phyloP scores from a whole-genome alignment of 2,797 vertebrate genomes.

The Lindbergichthys nudifrons region DNA sequence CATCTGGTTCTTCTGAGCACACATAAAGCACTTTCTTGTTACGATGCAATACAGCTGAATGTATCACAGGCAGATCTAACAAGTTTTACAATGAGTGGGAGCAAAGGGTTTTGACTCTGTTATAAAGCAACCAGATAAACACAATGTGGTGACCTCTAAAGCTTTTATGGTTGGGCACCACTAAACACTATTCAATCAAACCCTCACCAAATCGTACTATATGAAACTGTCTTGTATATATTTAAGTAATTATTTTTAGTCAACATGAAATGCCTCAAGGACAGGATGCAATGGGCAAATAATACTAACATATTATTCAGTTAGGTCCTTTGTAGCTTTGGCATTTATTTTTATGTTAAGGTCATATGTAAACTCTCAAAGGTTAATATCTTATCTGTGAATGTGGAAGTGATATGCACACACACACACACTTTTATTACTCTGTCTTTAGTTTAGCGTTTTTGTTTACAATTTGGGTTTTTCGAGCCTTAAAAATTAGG shows the following conservation, averaged over 20 bases:
- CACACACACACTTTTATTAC: neutral
- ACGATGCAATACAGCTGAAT: constrained; percentile 48
- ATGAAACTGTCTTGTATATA: too few relatives aligned
- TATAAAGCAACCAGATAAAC: constrained; percentile 13
- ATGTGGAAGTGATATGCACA: neutral
- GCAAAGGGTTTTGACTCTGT: neutral
- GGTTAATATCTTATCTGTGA: neutral
- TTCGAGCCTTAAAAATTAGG: too few relatives aligned
- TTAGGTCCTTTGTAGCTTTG: neutral
- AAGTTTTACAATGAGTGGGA: constrained; percentile 20
- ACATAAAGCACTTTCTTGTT: constrained; percentile 48
- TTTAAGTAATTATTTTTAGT: neutral
- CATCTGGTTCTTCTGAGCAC: constrained; percentile 44
- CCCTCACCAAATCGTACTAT: too few relatives aligned
- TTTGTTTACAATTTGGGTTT: too few relatives aligned
- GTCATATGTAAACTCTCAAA: neutral
- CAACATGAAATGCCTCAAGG: neutral
- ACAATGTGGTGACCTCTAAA: neutral
- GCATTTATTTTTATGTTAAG: neutral
- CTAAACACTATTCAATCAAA: too few relatives aligned
- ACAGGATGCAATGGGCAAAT: neutral
- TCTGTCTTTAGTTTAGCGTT: too few relatives aligned
- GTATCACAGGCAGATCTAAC: constrained; percentile 10
- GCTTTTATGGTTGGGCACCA: neutral
- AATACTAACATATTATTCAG: neutral